Evolutionary conservation across 1,140 invertebrate species (phyloP).

Genomic region (Drosophila nannoptera): DNA sequence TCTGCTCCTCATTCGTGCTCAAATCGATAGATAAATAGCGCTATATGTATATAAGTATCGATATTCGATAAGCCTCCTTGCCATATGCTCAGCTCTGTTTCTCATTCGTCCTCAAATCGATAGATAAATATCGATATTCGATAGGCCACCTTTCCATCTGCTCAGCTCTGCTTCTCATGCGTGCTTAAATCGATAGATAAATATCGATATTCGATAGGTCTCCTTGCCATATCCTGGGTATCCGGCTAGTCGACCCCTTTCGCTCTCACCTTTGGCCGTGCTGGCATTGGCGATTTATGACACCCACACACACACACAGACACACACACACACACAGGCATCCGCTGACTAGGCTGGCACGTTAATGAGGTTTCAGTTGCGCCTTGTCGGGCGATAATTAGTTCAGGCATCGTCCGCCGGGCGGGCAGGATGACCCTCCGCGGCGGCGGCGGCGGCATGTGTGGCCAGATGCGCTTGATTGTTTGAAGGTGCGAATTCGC

Average conservation of each 20-base stretch:
- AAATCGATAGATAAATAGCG: too few relatives aligned
- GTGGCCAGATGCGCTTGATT: conserved; percentile 10
- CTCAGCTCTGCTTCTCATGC: too few relatives aligned
- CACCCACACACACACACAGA: conserved; percentile 10
- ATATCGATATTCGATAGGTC: neutral
- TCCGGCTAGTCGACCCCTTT: neutral
- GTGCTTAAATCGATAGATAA: neutral
- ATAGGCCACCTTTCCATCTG: too few relatives aligned
- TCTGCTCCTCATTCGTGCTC: too few relatives aligned
- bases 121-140: too few relatives aligned
- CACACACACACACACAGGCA: conserved; percentile 4
- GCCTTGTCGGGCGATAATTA: conserved; percentile 65
- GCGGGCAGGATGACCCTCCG: conserved; percentile 11
- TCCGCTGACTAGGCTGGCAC: conserved; percentile 42
- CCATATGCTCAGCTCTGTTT: too few relatives aligned
- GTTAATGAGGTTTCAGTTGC: conserved; percentile 67
- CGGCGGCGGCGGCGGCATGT: conserved; percentile 13
- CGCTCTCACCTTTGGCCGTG: conserved; percentile 16
- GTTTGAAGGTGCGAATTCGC: conserved; percentile 13
- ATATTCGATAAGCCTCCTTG: too few relatives aligned
- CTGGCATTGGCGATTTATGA: conserved; percentile 42
- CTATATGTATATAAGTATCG: too few relatives aligned
- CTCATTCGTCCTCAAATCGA: too few relatives aligned
- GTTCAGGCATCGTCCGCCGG: conserved; percentile 49
- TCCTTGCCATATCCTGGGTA: neutral